These are phyloP conservation scores for Cavia porcellus DNA, from an alignment of 2,113 vertebrate species.

Conservation along the genomic window DNA sequence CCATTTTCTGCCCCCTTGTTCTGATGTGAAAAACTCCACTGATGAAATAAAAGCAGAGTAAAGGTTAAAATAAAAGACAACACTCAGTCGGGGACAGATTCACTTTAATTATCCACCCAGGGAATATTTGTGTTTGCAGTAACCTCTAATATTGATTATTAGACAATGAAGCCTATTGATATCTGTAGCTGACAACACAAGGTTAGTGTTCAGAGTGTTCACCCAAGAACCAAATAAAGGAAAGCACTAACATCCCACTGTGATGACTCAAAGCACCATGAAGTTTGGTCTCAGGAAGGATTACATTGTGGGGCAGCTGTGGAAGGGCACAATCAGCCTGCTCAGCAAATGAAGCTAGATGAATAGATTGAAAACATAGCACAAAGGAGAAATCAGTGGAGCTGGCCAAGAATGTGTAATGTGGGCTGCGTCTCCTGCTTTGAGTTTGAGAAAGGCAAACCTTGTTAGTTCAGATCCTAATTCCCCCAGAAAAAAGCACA, in stretches of 20 bases:
- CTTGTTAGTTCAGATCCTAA: background rate
- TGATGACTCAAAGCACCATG: background rate
- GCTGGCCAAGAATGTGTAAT: fast-evolving
- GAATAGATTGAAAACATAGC: background rate
- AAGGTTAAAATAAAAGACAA: slow-evolving; percentile 60
- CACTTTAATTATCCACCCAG: slow-evolving; percentile 67
- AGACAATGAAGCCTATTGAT: background rate
- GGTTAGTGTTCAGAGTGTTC: background rate
- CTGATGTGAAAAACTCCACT: slow-evolving; percentile 61
- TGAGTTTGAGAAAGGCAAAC: background rate
- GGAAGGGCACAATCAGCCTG: background rate
- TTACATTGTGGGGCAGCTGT: background rate
- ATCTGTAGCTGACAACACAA: background rate
- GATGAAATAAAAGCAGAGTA: slow-evolving; percentile 46
- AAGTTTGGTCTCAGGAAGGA: slow-evolving; percentile 27
- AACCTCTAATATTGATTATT: slow-evolving; percentile 39
- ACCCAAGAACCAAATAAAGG: background rate
- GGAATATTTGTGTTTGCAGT: slow-evolving; percentile 50
- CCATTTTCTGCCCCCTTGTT: slow-evolving; percentile 28
- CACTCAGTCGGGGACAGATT: background rate
- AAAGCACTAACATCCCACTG: background rate
- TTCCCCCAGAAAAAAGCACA: background rate
- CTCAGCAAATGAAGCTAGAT: background rate
- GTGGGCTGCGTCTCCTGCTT: background rate
- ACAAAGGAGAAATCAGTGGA: background rate